Conservation (phyloP, 35 echinoderm and acorn worm species). For the Ophioderma brevispina region DNA sequence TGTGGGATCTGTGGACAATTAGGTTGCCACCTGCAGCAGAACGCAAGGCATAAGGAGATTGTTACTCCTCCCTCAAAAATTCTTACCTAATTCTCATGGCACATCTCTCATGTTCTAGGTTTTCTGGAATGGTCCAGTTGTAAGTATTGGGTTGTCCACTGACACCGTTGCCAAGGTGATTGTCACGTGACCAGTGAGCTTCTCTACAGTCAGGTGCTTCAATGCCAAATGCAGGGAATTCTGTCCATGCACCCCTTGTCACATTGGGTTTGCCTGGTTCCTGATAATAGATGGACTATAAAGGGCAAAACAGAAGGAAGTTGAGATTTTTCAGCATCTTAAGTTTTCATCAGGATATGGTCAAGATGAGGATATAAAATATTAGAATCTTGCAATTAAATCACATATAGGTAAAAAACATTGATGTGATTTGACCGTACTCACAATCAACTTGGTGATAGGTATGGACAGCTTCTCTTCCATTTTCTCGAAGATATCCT, state of each 20-base stretch:
- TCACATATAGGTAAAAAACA: no score
- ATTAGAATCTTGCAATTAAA: no score
- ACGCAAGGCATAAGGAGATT: no score
- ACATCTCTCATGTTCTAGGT: conserved; percentile 85
- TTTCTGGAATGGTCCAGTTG: conserved; percentile 87
- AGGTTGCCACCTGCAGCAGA: no score
- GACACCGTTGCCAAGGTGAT: conserved; percentile 94
- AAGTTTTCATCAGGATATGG: no score
- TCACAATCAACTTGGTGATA: conserved; percentile 87
- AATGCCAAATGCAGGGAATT: conserved; percentile 68
- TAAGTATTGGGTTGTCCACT: conserved; percentile 75
- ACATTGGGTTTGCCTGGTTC: conserved; percentile 58
- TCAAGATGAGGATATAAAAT: no score
- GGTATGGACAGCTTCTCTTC: conserved; percentile 66
- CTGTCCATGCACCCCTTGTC: conserved; percentile 74
- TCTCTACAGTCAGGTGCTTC: conserved; percentile 84
- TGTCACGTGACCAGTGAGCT: conserved; percentile 85
- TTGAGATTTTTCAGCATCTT: no score
- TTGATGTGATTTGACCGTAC: conserved; percentile 6
- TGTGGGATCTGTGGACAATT: no score
- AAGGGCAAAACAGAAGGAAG: background rate
- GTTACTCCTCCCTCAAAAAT: no score
- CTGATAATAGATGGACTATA: conserved; percentile 30
- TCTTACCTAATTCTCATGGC: conserved; percentile 82
- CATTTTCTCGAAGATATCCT: conserved; percentile 67